Percentiles rank a stretch among this genome's conserved stretches.
phyloP scores from a whole-genome alignment of 1,140 invertebrate species.

The Oncopodura yosiiana region DNA sequence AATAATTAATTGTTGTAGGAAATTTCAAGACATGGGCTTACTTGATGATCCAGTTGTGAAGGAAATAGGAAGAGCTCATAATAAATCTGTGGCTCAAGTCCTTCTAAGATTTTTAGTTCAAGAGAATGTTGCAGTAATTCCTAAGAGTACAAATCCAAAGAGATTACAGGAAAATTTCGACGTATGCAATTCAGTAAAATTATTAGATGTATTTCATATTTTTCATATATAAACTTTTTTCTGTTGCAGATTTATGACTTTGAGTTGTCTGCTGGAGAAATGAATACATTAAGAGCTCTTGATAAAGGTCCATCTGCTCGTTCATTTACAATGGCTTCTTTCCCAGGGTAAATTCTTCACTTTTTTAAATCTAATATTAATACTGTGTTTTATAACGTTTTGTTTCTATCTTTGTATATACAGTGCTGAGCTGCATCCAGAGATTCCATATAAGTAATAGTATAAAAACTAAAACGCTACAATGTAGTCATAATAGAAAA shows the following conservation, averaged over 20 bases:
- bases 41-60: constrained; percentile 38
- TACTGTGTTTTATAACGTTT: no score
- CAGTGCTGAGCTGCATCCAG: no score
- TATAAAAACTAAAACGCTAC: no score
- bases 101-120: constrained; percentile 41
- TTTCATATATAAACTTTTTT: constrained; percentile 32
- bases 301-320: constrained; percentile 51
- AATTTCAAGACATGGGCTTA: constrained; percentile 23
- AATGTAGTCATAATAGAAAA: no score
- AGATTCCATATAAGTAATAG: no score
- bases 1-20: not conserved
- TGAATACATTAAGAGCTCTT: constrained; percentile 43
- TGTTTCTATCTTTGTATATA: no score
- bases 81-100: constrained; percentile 41
- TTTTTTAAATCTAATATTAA: no score
- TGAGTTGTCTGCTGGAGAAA: constrained; percentile 44
- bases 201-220: not conserved
- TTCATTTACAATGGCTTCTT: not conserved
- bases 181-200: constrained; percentile 11
- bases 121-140: constrained; percentile 40
- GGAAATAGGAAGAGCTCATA: constrained; percentile 37
- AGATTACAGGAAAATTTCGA: constrained; percentile 40
- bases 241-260: constrained; percentile 49
- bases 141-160: constrained; percentile 39
- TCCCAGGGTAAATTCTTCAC: constrained; percentile 19